phyloP scores from a whole-genome alignment of 2,797 vertebrate species.

The Clarias fuscus region DNA sequence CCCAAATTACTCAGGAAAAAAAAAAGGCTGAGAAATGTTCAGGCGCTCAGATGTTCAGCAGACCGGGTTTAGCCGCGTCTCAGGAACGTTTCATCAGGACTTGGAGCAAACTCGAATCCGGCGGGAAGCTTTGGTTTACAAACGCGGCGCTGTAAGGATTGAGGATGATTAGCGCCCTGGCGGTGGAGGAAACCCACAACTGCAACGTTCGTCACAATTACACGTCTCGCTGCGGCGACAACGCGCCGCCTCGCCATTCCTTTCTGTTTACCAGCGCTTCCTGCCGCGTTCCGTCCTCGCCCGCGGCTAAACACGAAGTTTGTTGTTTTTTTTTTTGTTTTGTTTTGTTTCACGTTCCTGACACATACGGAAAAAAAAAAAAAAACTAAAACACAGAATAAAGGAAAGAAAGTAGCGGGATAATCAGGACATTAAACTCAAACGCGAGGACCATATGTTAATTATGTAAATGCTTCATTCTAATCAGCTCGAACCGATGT shows the following conservation, averaged over 20 bases:
- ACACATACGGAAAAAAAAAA: slow-evolving; percentile 66
- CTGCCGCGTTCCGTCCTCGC: slow-evolving; percentile 60
- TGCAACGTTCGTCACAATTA: slow-evolving; percentile 23
- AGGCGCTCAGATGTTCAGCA: background rate
- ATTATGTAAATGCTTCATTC: slow-evolving; percentile 98
- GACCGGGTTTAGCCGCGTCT: slow-evolving; percentile 8
- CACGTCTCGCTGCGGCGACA: background rate
- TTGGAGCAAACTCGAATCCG: background rate
- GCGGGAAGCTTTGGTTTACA: slow-evolving; percentile 21
- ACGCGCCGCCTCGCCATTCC: background rate
- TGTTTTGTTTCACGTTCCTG: slow-evolving; percentile 62
- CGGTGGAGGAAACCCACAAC: background rate
- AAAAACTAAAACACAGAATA: background rate
- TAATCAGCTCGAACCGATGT: slow-evolving; percentile 95
- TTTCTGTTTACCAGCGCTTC: slow-evolving; percentile 20
- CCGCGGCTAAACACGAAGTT: slow-evolving; percentile 67
- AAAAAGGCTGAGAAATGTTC: slow-evolving; percentile 35
- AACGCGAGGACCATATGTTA: slow-evolving; percentile 96
- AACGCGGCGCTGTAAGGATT: slow-evolving; percentile 27
- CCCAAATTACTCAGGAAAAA: slow-evolving; percentile 32
- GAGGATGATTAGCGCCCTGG: slow-evolving; percentile 29
- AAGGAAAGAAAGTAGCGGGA: slow-evolving; percentile 73
- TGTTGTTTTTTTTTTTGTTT: too few relatives aligned
- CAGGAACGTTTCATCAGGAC: background rate
- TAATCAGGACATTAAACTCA: slow-evolving; percentile 93